These are phyloP conservation scores for Hemibagrus guttatus DNA, from an alignment of 2,797 vertebrate species.

Conservation along the genomic window DNA sequence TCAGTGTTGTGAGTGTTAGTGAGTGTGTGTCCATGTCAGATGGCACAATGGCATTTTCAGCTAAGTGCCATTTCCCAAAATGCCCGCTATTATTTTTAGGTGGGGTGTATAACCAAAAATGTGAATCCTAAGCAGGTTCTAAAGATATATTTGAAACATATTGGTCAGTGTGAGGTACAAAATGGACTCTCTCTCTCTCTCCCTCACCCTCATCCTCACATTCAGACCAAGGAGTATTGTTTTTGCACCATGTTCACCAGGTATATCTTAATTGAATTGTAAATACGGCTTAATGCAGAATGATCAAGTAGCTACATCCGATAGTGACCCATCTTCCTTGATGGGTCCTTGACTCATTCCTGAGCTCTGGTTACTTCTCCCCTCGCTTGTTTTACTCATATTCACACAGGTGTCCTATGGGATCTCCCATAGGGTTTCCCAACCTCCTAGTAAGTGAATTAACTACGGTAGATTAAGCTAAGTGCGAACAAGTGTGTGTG, in stretches of 20 bases:
- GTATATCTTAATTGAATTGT: not conserved
- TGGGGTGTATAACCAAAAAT: not conserved
- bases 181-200: not conserved
- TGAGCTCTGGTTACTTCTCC: not conserved
- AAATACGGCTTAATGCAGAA: not conserved
- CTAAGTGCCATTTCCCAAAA: not conserved
- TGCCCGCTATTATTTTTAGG: not conserved
- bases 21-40: not conserved
- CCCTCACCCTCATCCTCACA: not conserved
- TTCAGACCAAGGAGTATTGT: not conserved
- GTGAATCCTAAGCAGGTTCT: not conserved
- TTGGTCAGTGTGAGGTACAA: not conserved
- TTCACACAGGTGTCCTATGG: not conserved
- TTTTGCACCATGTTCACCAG: not conserved
- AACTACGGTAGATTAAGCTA: not conserved
- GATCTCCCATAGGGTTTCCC: not conserved
- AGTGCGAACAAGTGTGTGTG: not conserved
- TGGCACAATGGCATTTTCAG: not conserved
- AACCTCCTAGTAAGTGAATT: not conserved
- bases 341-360: not conserved
- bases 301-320: too few relatives aligned
- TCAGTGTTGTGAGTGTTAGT: not conserved
- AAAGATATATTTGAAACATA: not conserved
- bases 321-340: not conserved
- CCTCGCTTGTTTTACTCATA: not conserved